Base-by-base conservation (phyloP, 92 coral and sea anemone species). In the Epizoanthus illoricatus region DNA sequence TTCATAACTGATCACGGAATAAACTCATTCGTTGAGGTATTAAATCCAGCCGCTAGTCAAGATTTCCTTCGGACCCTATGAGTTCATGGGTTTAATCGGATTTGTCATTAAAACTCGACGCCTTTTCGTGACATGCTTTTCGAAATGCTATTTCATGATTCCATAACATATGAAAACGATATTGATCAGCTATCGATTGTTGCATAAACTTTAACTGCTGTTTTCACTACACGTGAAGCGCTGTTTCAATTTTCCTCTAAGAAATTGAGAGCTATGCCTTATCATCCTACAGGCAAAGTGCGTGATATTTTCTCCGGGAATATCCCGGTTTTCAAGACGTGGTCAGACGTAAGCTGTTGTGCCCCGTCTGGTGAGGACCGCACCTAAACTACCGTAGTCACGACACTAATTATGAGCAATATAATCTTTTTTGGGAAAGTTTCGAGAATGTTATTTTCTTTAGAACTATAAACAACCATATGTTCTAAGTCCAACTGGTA, bases 101-200 rank as follows among this genome's bases (percentile, higher is more conserved):
- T 68, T 68, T 68, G 49, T 68, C 28, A 68, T 43, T 15, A 39
- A 16, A 39, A 68, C 52, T 39, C 73, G 42, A 68, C 73, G 73
- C 23, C 73, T 68, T 1, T 40, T 39, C 41, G 47, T 68, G 49
- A 24, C 49, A 68, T 20, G 6, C 52, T 5, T 4, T 15, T 4
- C 0, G 5, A 68, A 68, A 39, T 39, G 73, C 4, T 15, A 13
- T 15, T 33, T 66, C 45, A 66, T 15, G 15, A 33, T 5, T 5
- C 21, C 2, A 52, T 52, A 52, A 1, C 13, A 52, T 52, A 52
- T 52, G 56, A 52, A 52, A 68, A 13, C 73, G 33, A 39, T 68
- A 8, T 13, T 39, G 20, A 33, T 68, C 52, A 39, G 12, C 49
- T 68, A 4, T 65, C 70, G 17, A 28, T 65, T 52, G 70, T 20